These are phyloP conservation scores for Ichneumon xanthorius DNA, from an alignment of 2,888 invertebrate species.

Conservation along the genomic window DNA sequence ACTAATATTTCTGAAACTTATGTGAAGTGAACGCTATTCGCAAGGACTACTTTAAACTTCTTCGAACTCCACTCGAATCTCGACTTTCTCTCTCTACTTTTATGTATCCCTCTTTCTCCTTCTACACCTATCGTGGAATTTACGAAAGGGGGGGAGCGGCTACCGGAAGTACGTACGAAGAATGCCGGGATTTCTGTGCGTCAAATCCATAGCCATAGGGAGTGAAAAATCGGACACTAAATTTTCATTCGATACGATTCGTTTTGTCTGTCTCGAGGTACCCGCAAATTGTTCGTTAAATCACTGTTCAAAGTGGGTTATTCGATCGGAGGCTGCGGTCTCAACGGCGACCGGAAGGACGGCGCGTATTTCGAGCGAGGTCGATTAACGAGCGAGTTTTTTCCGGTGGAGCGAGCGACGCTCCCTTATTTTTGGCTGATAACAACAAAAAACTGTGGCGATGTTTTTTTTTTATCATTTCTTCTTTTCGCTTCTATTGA, in stretches of 20 bases:
- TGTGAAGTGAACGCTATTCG: too few species aligned
- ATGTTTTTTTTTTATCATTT: too few species aligned
- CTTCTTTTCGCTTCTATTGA: too few species aligned
- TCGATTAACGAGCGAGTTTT: neutral
- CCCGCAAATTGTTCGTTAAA: neutral
- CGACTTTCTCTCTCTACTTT: conserved; percentile 20
- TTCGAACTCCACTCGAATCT: conserved; percentile 52
- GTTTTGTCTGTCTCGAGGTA: neutral
- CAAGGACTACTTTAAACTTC: neutral
- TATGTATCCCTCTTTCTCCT: neutral
- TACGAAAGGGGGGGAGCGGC: neutral
- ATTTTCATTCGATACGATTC: conserved; percentile 11
- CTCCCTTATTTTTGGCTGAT: too few species aligned
- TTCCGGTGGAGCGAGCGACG: neutral
- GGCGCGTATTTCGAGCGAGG: neutral
- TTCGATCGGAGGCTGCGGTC: neutral
- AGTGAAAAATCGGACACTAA: conserved; percentile 15
- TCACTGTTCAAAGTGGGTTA: neutral
- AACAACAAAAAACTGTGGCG: too few species aligned
- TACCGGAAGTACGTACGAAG: conserved; percentile 2
- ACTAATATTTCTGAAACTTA: too few species aligned
- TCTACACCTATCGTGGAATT: conserved; percentile 32
- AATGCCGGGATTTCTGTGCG: conserved; percentile 15
- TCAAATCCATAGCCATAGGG: neutral
- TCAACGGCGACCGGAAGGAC: neutral